Base-by-base conservation (phyloP, 2,888 invertebrate genomes). In the Philereme vetulata region DNA sequence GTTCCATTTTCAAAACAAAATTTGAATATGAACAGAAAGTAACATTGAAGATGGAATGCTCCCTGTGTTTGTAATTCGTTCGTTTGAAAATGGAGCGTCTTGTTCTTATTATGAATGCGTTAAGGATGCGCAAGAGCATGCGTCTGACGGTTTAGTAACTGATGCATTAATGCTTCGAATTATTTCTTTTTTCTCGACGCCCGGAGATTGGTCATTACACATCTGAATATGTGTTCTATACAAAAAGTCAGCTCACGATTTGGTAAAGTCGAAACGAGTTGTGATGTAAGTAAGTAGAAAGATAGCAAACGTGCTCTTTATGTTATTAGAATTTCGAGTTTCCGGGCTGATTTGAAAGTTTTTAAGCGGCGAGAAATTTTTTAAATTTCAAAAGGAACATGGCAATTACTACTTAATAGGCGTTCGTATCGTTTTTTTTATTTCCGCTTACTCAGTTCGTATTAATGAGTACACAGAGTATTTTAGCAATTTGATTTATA, bases 201-300 rank as follows among this genome's bases (percentile, higher is more conserved):
- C 84, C 86, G 88, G 89, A 90, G 91, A 90, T 90, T 89, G 90
- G 88, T 89, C 90, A 89, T 89, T 89, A 90, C 90, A 85, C 86
- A 90, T 90, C 87, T 91, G 91, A 91, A 90, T 90, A 88, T 90
- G 86, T 86, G 85, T 83, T 85, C 84, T 82, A 77, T 76, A 87
- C 83, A 86, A 88, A 87, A 88, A 86, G 81, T 44, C 80, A 76
- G 82, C 85, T 86, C 88, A 90, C 90, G 90, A 88, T 84, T 87
- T 79, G 76, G 84, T 88, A 87, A 87, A 86, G 83, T 85, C 73
- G 81, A 82, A 83, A 80, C 82, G 82, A 77, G 80, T 81, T 79
- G 81, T 85, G 81, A 82, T 83, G 86, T 85, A 89, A 88, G 86
- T 85, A 89, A 88, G 86, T 85, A 84, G 84, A 82, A 82, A 82